phyloP scores from a whole-genome alignment of 2,888 invertebrate genomes.

The Brachylomia viminalis region DNA sequence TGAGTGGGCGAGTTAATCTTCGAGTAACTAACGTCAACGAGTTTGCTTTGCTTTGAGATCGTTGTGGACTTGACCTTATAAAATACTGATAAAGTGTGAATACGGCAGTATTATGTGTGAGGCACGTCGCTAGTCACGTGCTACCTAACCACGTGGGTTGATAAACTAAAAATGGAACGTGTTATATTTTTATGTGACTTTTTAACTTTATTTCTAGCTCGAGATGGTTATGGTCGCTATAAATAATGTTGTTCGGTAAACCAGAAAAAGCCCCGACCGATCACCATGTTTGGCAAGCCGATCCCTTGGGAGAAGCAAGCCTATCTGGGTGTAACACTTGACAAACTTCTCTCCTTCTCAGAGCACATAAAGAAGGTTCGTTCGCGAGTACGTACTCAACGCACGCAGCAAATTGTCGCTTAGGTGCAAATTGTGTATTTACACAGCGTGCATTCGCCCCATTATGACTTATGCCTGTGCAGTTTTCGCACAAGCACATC shows the following conservation, averaged over 20 bases:
- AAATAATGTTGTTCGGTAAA: conserved; percentile 28
- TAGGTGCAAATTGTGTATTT: too few species aligned
- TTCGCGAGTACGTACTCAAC: too few species aligned
- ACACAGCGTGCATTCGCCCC: too few species aligned
- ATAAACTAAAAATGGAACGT: conserved; percentile 45
- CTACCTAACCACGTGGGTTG: conserved; percentile 54
- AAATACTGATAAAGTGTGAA: conserved; percentile 58
- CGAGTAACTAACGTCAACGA: conserved; percentile 61
- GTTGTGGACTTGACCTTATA: conserved; percentile 61
- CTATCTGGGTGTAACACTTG: too few species aligned
- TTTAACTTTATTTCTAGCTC: conserved; percentile 43
- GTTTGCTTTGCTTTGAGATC: conserved; percentile 43
- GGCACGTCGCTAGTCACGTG: conserved; percentile 45
- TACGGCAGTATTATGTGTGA: conserved; percentile 51
- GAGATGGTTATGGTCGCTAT: conserved; percentile 18
- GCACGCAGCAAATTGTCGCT: too few species aligned
- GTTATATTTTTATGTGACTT: conserved; percentile 43
- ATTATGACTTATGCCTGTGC: too few species aligned
- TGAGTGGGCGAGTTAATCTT: conserved; percentile 65
- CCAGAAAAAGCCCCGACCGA: too few species aligned
- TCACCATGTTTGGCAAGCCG: too few species aligned
- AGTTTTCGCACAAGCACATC: too few species aligned
- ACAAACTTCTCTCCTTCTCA: too few species aligned
- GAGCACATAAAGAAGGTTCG: too few species aligned
- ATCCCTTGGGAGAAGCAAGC: too few species aligned